Evolutionary conservation across 2,888 invertebrate genomes (phyloP).

Genomic region (Anthophora plumipes): DNA sequence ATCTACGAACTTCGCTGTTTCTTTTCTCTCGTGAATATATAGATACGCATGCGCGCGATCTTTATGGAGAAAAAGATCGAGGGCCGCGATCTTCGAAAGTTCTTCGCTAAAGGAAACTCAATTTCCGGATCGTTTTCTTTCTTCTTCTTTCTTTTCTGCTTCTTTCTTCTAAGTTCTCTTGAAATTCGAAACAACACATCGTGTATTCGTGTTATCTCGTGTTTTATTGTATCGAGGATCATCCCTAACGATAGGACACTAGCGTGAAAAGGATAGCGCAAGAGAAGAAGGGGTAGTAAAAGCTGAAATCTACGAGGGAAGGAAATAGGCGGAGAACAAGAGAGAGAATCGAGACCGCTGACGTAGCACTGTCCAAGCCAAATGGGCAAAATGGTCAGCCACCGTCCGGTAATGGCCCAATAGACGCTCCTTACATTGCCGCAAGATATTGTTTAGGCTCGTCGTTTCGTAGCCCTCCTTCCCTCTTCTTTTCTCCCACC

Average conservation of each 20-base stretch:
- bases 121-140: constrained; percentile 74
- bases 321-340: constrained; percentile 64
- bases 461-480: constrained; percentile 61
- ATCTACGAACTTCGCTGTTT: constrained; percentile 77
- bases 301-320: constrained; percentile 52
- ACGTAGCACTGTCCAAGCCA: constrained; percentile 83
- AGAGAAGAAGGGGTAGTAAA: constrained; percentile 39
- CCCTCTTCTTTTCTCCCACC: constrained; percentile 19
- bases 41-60: constrained; percentile 59
- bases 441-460: constrained; percentile 84
- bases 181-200: neutral
- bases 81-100: constrained; percentile 71
- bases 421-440: constrained; percentile 84
- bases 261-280: constrained; percentile 52
- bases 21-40: constrained; percentile 39
- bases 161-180: neutral
- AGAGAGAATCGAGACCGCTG: constrained; percentile 79
- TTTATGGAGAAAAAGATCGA: constrained; percentile 63
- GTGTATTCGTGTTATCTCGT: neutral
- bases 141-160: neutral
- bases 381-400: constrained; percentile 82
- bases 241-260: constrained; percentile 26
- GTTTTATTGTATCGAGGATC: constrained; percentile 1
- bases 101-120: constrained; percentile 71
- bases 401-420: constrained; percentile 84